Conservation (phyloP, 2,888 invertebrate species). For the Sisyra terminalis region DNA sequence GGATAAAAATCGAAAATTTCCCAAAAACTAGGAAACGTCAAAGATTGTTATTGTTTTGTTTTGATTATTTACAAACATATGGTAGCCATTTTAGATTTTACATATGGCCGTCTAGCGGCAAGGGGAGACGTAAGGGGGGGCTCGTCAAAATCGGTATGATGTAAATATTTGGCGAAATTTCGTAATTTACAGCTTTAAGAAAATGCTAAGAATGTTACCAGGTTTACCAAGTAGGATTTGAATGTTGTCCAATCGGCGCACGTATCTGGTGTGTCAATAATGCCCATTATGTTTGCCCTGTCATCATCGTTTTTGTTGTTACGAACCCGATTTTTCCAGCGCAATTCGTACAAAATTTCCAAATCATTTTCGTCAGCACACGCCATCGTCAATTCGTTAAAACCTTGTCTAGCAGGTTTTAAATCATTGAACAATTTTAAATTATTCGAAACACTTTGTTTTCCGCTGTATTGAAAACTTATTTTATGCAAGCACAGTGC, state of each 20-base stretch:
- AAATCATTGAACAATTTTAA: background rate
- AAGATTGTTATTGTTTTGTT: too few relatives aligned
- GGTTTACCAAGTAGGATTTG: conserved; percentile 28
- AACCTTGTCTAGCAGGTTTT: too few relatives aligned
- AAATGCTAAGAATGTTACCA: background rate
- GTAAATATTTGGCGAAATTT: too few relatives aligned
- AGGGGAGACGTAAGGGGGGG: too few relatives aligned
- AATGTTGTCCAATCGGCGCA: conserved; percentile 27
- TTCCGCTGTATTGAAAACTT: background rate
- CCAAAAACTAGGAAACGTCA: too few relatives aligned
- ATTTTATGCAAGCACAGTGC: too few relatives aligned
- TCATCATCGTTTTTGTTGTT: conserved; percentile 18
- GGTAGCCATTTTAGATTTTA: too few relatives aligned
- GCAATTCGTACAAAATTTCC: conserved; percentile 27
- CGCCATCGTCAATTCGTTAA: too few relatives aligned
- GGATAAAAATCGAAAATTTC: too few relatives aligned
- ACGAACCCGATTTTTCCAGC: conserved; percentile 25
- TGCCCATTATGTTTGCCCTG: conserved; percentile 24
- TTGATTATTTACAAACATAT: too few relatives aligned
- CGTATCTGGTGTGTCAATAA: conserved; percentile 27
- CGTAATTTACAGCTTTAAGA: background rate
- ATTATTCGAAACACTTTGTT: background rate
- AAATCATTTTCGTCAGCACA: conserved; percentile 17
- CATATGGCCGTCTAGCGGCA: too few relatives aligned
- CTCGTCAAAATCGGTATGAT: too few relatives aligned